Evolutionary conservation across 1,140 invertebrate genomes (phyloP), one percentile per base, ranked within the genome.

Genomic region (Venturia canescens): DNA sequence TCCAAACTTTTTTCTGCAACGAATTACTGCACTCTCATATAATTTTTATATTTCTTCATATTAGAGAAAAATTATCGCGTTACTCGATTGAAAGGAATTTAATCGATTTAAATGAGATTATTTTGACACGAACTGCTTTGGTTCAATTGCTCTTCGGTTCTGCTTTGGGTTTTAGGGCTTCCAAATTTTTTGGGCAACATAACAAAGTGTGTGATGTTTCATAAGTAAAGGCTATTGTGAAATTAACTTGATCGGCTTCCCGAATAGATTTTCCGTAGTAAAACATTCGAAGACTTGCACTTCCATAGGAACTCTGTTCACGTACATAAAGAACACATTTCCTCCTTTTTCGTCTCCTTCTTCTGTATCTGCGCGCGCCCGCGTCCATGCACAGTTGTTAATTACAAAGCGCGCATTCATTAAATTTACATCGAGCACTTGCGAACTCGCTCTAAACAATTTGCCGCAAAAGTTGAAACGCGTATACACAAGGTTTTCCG

Each of bases 391-490:
- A 29, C 4, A 70, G 38, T 70, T 70, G 48, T 79, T 29, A 79
- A 79, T 66, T 79, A 70, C 48, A 63, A 79, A 79, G 78, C 44
- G 44, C 3, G 69, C 66, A 72, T 60, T 79, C 66, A 79, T 79
- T 79, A 79, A 79, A 79, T 79, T 79, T 79, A 70, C 78, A 79
- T 79, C 66, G 78, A 79, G 78, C 78, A 79, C 66, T 79, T 70
- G 78, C 16, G 16, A 60, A 79, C 31, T 27, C n/a, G 63, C 69
- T 72, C 78, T 70, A 79, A 79, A 79, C 78, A 79, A 79, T 79
- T 79, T 70, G 70, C 38, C 63, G 78, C 18, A 72, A 79, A 70
- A 79, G 78, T 79, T 79, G 16, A 70, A 50, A 70, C 78, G 27
- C 48, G 66, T 57, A n/a, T 34, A 63, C 50, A 76, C 15, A 6